phyloP scores from a whole-genome alignment of 2,113 vertebrate species.

The Sceloporus tristichus region DNA sequence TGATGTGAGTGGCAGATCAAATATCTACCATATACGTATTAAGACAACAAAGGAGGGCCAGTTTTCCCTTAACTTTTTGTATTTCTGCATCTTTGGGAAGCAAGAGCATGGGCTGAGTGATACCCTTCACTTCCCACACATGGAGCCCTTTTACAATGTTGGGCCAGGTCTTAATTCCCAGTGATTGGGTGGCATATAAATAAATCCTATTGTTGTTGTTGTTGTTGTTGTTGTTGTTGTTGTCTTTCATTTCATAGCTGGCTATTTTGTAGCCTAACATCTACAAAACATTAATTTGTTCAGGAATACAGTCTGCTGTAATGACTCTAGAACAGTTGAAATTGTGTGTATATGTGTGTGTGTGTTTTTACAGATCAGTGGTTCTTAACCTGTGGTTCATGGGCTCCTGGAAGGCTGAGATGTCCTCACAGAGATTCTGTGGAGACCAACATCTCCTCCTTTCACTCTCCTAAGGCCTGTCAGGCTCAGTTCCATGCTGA shows the following conservation, averaged over 20 bases:
- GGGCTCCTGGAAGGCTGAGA: neutral
- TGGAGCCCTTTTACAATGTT: neutral
- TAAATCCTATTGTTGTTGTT: no score
- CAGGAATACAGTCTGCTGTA: neutral
- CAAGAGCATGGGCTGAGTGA: neutral
- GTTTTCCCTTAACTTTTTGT: constrained; percentile 5
- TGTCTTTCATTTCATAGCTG: neutral
- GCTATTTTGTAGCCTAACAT: neutral
- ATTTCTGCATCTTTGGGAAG: neutral
- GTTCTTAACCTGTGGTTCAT: neutral
- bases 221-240: no score
- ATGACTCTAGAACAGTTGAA: neutral
- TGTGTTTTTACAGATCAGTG: no score
- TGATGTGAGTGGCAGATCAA: constrained; percentile 5
- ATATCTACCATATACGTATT: constrained; percentile 16
- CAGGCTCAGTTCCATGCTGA: no score
- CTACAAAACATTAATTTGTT: neutral
- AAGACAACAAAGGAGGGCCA: neutral
- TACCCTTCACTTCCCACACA: neutral
- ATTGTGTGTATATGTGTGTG: no score
- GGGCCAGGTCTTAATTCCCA: neutral
- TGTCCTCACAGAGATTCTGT: no score
- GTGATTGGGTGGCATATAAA: no score
- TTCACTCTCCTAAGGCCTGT: no score
- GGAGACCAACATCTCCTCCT: no score